Evolutionary conservation across 2,113 vertebrate species (phyloP), one percentile per base, ranked within the genome.

Genomic region (Dryoscopus gambensis): DNA sequence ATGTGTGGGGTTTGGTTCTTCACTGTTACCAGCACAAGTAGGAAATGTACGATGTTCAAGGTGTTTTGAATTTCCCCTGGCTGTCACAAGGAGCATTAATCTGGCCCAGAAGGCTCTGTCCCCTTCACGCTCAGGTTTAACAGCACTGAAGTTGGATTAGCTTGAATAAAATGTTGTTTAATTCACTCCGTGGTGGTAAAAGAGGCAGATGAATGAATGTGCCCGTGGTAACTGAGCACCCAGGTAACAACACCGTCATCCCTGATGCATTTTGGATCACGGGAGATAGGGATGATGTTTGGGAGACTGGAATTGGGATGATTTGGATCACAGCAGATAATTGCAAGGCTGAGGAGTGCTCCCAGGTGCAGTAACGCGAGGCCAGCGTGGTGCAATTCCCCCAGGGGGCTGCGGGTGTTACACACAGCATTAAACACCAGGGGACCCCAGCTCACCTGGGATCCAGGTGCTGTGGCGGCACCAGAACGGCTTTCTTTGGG

Each of bases 151-250:
- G 39, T 70, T 84, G 69, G 46, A 30, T 78, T n/a, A 70, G 40
- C 68, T 65, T n/a, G 74, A 18, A 19, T 88, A 40, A 85, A 39
- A 46, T 4, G n/a, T 25, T 31, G 47, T 86, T 80, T 84, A 4
- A 78, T 84, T 84, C 57, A 27, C 63, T 56, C 52, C 35, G 1
- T 4, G 50, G 17, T 47, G 93, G 56, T 49, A 17, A 69, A 69
- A 11, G 23, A 24, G 25, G 3, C 27, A 65, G 64, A 17, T 24
- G 74, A 64, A 44, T 27, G 55, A 64, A 44, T 27, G 55, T 21
- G 5, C 22, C 7, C 1, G 0, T 49, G 49, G 3, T 3, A 10
- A 25, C 24, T 44, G 47, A 67, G 62, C 44, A 37, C 5, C 35
- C 75, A 4, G 33, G 60, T 30, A 39, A 40, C 23, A 63, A 35